Evolutionary conservation across 92 coral and sea anemone genomes (phyloP).

Genomic region (Umimayanthus kanabou): DNA sequence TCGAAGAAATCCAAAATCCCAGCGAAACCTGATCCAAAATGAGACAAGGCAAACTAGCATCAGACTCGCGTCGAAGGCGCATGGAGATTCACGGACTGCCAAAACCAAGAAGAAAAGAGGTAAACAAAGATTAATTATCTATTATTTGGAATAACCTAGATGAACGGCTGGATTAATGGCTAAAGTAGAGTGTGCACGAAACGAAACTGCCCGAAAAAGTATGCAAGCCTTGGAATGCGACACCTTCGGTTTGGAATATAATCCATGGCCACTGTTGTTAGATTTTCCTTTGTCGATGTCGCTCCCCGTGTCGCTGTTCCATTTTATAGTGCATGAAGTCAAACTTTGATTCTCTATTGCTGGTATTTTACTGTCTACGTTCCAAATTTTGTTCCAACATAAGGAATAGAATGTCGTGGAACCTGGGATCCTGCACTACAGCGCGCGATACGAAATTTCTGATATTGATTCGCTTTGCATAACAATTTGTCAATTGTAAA

Average conservation of each 20-base stretch:
- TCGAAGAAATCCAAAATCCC: constrained; percentile 36
- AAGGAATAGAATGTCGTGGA: not conserved
- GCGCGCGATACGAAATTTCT: not conserved
- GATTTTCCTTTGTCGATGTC: not conserved
- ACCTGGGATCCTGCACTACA: not conserved
- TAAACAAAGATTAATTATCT: not conserved
- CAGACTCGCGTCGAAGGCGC: not conserved
- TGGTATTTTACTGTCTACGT: too few relatives aligned
- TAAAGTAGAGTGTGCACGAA: not conserved
- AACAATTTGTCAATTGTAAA: not conserved
- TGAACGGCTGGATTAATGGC: not conserved
- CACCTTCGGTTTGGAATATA: not conserved
- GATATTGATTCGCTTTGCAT: not conserved
- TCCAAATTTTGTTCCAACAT: not conserved
- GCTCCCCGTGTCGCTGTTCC: not conserved
- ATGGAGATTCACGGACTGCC: not conserved
- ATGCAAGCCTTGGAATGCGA: not conserved
- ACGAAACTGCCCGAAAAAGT: not conserved
- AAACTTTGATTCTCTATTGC: not conserved
- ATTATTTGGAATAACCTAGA: not conserved
- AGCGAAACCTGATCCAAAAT: constrained; percentile 40
- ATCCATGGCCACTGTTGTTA: too few relatives aligned
- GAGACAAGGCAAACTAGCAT: not conserved
- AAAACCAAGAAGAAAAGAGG: constrained; percentile 17
- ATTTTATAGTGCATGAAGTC: not conserved